Conservation (phyloP, 1,140 invertebrate genomes). For the Teleogryllus occipitalis region DNA sequence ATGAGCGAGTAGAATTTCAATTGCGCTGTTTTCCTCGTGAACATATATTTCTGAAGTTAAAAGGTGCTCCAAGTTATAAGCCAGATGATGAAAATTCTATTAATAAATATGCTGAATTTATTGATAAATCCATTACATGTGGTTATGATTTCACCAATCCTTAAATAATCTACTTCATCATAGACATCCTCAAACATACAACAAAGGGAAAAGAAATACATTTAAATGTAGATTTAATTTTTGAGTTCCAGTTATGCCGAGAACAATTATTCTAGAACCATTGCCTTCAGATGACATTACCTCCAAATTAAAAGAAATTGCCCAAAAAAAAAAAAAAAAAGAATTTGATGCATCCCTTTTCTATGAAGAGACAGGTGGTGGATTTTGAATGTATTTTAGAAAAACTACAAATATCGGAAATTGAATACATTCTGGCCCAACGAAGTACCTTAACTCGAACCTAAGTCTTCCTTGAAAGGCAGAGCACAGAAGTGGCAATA, state of each 20-base stretch:
- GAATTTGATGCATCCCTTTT: neutral
- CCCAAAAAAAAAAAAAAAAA: neutral
- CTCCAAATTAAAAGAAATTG: neutral
- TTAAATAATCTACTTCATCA: neutral
- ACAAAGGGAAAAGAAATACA: neutral
- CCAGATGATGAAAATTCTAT: neutral
- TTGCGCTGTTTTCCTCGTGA: neutral
- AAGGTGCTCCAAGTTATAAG: neutral
- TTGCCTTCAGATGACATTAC: neutral
- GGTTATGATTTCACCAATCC: neutral
- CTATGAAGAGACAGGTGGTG: neutral
- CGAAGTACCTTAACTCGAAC: neutral
- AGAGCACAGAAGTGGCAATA: neutral
- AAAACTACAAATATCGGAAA: neutral
- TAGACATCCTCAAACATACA: neutral
- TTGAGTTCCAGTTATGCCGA: neutral
- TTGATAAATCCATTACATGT: neutral
- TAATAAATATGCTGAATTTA: neutral
- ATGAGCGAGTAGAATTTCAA: neutral
- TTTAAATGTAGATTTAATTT: neutral
- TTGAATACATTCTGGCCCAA: neutral
- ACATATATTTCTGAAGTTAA: neutral
- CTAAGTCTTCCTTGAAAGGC: neutral
- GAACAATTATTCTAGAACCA: neutral
- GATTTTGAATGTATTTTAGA: neutral